Conservation (phyloP, 2,797 vertebrate genomes). For the Lerista edwardsae region DNA sequence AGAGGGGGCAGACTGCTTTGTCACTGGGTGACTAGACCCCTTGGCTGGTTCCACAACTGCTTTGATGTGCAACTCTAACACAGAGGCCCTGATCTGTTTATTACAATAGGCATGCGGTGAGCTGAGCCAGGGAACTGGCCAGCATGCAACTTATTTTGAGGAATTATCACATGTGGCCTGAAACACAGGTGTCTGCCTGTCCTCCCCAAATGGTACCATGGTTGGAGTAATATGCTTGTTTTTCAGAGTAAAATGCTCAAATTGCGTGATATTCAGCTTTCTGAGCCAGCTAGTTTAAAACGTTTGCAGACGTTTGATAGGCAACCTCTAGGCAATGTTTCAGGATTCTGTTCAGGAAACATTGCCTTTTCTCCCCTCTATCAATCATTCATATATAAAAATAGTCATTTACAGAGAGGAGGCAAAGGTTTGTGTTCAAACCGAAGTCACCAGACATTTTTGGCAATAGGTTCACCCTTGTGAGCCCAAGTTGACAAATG, state of each 20-base stretch:
- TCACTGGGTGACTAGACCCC: no score
- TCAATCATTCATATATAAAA: rapidly evolving
- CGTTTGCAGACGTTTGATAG: background rate
- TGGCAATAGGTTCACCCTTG: conserved; percentile 1
- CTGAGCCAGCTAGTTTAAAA: background rate
- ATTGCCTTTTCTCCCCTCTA: background rate
- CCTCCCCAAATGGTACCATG: background rate
- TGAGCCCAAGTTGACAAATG: conserved; percentile 1
- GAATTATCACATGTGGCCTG: background rate
- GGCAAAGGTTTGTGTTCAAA: background rate
- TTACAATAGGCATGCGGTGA: background rate
- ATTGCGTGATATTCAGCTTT: background rate
- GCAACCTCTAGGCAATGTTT: background rate
- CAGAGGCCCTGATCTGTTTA: background rate
- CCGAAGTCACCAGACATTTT: conserved; percentile 1
- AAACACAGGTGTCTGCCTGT: background rate
- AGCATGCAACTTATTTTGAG: background rate
- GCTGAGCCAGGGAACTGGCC: background rate
- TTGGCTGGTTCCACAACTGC: no score
- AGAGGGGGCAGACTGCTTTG: no score
- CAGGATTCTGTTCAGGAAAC: background rate
- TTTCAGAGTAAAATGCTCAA: background rate
- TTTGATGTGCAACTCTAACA: background rate
- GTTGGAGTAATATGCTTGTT: background rate
- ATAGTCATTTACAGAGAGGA: background rate